Conservation (phyloP, 2,113 vertebrate species). For the Lophura nycthemera region DNA sequence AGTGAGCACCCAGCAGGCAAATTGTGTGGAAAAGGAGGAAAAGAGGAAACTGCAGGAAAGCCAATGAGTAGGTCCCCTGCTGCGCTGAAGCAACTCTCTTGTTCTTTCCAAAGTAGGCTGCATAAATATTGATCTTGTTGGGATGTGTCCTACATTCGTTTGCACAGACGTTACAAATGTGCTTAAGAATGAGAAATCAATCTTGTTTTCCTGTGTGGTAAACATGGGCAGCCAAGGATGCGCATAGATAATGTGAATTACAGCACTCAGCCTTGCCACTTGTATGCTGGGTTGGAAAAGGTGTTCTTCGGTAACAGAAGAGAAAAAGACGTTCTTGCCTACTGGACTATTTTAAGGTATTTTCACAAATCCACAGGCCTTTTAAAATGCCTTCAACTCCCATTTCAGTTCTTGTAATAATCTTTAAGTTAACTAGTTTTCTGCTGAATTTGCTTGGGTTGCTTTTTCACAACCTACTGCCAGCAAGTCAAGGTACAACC, state of each 20-base stretch:
- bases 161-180: constrained; percentile 55
- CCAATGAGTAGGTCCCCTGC: constrained; percentile 19
- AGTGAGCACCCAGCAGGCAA: background rate
- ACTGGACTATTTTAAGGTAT: background rate
- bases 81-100: constrained; percentile 30
- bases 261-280: background rate
- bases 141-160: constrained; percentile 43
- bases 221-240: constrained; percentile 1
- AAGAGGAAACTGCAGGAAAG: constrained; percentile 26
- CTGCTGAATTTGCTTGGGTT: background rate
- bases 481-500: background rate
- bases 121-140: constrained; percentile 46
- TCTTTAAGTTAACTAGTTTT: background rate
- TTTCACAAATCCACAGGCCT: background rate
- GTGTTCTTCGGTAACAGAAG: background rate
- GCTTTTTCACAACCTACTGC: background rate
- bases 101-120: constrained; percentile 55
- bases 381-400: background rate
- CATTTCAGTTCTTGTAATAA: background rate
- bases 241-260: background rate
- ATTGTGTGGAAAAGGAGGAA: background rate
- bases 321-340: background rate
- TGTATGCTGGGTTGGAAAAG: background rate
- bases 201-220: constrained; percentile 28
- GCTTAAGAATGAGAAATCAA: constrained; percentile 58